Base-by-base conservation (phyloP, 2,113 vertebrate species). In the Butorides virescens region DNA sequence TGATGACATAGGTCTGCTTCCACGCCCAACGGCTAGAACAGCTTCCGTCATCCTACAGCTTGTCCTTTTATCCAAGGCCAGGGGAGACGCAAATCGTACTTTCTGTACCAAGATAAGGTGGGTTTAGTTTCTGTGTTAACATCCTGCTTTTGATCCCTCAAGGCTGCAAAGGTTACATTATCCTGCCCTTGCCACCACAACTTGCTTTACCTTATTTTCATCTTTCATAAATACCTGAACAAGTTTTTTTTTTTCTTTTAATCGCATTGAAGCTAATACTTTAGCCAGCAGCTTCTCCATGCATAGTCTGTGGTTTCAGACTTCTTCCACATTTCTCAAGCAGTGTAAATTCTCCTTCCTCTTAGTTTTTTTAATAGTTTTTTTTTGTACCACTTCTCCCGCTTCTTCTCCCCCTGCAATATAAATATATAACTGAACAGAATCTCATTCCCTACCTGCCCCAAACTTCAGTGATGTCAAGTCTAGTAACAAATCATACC, bases 21-120 rank as follows among this genome's bases (percentile, higher is more conserved):
- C 37, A 59, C 44, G 70, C 16, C 61, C n/a, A 70, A 46, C 22
- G 22, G 14, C 34, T 76, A 74, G 29, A 87, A 55, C 17, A 90
- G 79, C 22, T 67, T 61, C 21, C 37, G 4, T 29, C 29, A 80
- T 67, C 59, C 50, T 49, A 52, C 21, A 66, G 15, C 32, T 67
- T 67, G 50, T 14, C 34, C 86, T 65, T 79, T 68, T 76, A 76
- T 70, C 23, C 47, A 93, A 84, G 79, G 59, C 47, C 59, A 81
- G 13, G 15, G 22, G 21, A 88, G 30, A 86, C 0, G 1, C 55
- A 86, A 89, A 92, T 15, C 0, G 1, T 49, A 71, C 76, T 92
- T 92, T 95, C 83, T 86, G 59, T 86, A 91, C 37, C 32, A 67
- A 93, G 86, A 81, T 92, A 92, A 76, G 50, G 25, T 77, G 39